Evolutionary conservation across 2,113 vertebrate genomes (phyloP).

Genomic region (Lampris incognitus): DNA sequence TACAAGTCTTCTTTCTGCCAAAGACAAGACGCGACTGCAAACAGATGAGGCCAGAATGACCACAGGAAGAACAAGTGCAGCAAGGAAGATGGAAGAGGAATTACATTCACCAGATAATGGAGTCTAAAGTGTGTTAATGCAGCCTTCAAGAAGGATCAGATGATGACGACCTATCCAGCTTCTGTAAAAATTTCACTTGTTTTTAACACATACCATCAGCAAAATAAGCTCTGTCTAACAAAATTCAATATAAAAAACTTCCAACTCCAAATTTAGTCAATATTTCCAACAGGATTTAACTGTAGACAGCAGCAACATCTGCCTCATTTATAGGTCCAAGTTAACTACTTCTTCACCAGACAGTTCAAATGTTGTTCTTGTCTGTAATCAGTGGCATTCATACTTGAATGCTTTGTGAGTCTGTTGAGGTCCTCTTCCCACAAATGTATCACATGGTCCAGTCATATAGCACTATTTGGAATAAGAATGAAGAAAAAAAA

Average conservation of each 20-base stretch:
- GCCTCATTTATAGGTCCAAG: constrained; percentile 6
- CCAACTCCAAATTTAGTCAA: constrained; percentile 13
- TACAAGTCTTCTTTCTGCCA: constrained; percentile 15
- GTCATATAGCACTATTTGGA: constrained; percentile 20
- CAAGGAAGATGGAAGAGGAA: background rate
- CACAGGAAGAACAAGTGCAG: constrained; percentile 23
- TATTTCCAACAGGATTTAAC: background rate
- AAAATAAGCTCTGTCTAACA: background rate
- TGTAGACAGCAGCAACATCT: constrained; percentile 11
- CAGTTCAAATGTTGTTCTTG: constrained; percentile 1
- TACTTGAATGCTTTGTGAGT: constrained; percentile 24
- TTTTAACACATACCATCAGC: background rate
- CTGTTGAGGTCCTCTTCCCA: constrained; percentile 39
- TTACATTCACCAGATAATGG: constrained; percentile 29
- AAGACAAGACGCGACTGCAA: constrained; percentile 32
- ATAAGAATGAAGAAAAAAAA: constrained; percentile 4
- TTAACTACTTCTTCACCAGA: constrained; percentile 14
- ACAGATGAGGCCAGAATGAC: constrained; percentile 12
- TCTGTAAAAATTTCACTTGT: background rate
- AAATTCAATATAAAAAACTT: constrained; percentile 5
- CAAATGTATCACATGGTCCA: constrained; percentile 43
- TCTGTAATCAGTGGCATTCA: constrained; percentile 31
- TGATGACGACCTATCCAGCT: background rate
- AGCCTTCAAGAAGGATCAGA: background rate
- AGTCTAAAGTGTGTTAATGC: background rate